Base-by-base conservation (phyloP, 2,888 invertebrate genomes). In the Sarcophaga rosellei region DNA sequence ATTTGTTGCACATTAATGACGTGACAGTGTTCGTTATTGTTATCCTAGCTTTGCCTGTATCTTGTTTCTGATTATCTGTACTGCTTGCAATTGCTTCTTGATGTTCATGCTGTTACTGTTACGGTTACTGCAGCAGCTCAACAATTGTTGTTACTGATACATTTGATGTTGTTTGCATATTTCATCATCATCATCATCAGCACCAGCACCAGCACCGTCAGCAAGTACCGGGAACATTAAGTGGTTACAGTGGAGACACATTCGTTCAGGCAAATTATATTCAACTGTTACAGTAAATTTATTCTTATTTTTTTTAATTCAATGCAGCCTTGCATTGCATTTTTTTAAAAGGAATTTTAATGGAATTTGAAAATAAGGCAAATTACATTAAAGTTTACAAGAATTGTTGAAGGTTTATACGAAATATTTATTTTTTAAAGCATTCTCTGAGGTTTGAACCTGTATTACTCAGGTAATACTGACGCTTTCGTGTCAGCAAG, bases 1-100 rank as follows among this genome's bases (percentile, higher is more conserved):
- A 92, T 92, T 92, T 92, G 92, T 90, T 92, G 92, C 91, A 92
- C 89, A 90, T 90, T 87, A 90, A 89, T 90, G 91, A 92, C 91
- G 91, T 92, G 91, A 44, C 84, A 86, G 81, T 53, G 68, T 84
- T 79, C 69, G 61, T 45, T 66, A 47, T 23, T 73, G 45, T 3
- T 47, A 47, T 47, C 21, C 15, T 53, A 53, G 53, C 17, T 53
- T 53, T 53, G 62, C 57, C 62, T 23, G 45, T 53, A 20, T 35
- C 35, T 21, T 78, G 61, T 21, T 63, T 68, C 15, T 59, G 21
- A 76, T 63, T 75, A 47, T 47, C 35, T 70, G 68, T n/a, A 63
- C 4, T 66, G 69, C 35, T 74, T 62, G 53, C 70, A 79, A 76
- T 35, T 45, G 72, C 72, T 57, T 76, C 45, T 57, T 82, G 77